Base-by-base conservation (phyloP, 2,888 invertebrate species). In the Epinotia demarniana region DNA sequence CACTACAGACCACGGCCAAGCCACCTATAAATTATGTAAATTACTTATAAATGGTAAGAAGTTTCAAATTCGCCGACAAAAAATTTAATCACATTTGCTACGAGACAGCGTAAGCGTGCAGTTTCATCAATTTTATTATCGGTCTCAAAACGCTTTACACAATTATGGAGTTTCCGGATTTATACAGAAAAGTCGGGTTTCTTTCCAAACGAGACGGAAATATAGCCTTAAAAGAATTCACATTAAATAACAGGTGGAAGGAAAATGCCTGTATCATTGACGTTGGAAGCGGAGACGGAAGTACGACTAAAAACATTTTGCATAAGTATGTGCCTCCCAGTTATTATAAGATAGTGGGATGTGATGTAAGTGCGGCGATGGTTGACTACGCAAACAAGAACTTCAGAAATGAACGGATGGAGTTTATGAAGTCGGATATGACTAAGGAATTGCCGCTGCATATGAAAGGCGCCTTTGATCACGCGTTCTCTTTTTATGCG, bases 401-500 rank as follows among this genome's bases (percentile, higher is more conserved):
- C 27, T 95, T 95, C 81, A 83, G 86, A 0, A 85, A 94, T 78
- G 87, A 90, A 3, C 86, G 88, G 61, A 89, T 94, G 0, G 87
- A 93, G 49, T 95, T 96, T 79, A 88, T 92, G 46, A 84, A 88
- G 39, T 84, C 96, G 75, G 96, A 97, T 82, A 96, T 97, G 63
- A 88, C 94, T 0, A 87, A 91, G 0, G 85, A 91, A 33, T 78
- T 96, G 67, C 95, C 95, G 0, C 85, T 87, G 0, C 89, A 95
- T 27, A 82, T 95, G 63, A 82, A 88, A 18, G 93, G 89, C 70
- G 84, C 88, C 43, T 97, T 96, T 82, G 95, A 96, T 83, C 96
- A 97, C 83, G 95, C 95, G 0, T 95, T 97, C 71, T 97, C 97
- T 0, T 97, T 97, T 85, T 97, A 97, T 85, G 96, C 97, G 77